These are phyloP conservation scores for Athalia cordata DNA, from an alignment of 2,888 invertebrate genomes.

Conservation along the genomic window DNA sequence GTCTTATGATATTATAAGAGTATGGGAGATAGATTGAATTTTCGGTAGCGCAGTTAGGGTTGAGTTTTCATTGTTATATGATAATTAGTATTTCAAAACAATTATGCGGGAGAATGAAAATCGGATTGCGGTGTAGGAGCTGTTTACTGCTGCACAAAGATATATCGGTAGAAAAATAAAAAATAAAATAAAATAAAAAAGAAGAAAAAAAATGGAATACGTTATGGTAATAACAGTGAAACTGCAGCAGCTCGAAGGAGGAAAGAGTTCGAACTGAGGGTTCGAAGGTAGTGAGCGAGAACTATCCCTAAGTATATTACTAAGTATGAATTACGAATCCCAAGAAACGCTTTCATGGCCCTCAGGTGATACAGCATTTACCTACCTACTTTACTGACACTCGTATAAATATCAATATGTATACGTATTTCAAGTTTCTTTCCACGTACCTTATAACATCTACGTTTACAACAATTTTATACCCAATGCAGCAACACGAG, in stretches of 20 bases:
- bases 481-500: constrained; percentile 1
- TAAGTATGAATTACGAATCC: constrained; percentile 53
- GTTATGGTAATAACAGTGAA: constrained; percentile 37
- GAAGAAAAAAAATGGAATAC: constrained; percentile 1
- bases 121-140: not conserved
- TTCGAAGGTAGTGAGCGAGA: constrained; percentile 19
- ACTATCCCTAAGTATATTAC: constrained; percentile 39
- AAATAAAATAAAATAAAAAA: no score
- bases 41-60: no score
- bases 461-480: no score
- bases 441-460: constrained; percentile 13
- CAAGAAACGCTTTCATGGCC: constrained; percentile 58
- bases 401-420: not conserved
- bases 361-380: constrained; percentile 41
- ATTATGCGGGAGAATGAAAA: constrained; percentile 24
- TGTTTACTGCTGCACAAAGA: not conserved
- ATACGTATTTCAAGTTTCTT: constrained; percentile 11
- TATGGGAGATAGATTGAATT: not conserved
- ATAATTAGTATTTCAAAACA: not conserved
- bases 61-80: not conserved
- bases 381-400: constrained; percentile 43
- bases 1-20: not conserved
- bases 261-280: constrained; percentile 11
- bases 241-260: not conserved
- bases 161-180: no score